phyloP scores from a whole-genome alignment of 2,113 vertebrate species.

The Morone saxatilis region DNA sequence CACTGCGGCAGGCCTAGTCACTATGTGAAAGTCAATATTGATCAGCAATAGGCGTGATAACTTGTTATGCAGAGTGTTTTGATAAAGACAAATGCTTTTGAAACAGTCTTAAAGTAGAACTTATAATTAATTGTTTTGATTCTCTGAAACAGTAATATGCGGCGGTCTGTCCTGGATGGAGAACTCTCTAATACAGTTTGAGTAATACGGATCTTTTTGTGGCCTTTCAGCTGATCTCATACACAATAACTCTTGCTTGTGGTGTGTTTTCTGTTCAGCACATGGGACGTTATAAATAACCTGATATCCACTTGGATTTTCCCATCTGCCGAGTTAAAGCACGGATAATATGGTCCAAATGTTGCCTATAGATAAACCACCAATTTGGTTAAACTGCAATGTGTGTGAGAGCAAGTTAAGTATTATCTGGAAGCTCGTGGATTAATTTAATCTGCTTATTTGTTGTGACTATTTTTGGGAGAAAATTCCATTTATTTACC shows the following conservation, averaged over 20 bases:
- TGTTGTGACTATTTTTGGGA: not conserved
- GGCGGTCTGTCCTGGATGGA: not conserved
- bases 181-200: not conserved
- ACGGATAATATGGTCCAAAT: not conserved
- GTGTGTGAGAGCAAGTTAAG: not conserved
- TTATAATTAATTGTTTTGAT: not conserved
- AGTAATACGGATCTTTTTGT: not conserved
- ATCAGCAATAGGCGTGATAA: no score
- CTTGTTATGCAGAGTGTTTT: not conserved
- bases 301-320: constrained; percentile 31
- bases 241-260: not conserved
- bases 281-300: constrained; percentile 38
- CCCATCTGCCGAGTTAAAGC: not conserved
- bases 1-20: not conserved
- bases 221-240: constrained; percentile 9
- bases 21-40: no score
- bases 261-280: constrained; percentile 29
- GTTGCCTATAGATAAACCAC: not conserved
- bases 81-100: not conserved
- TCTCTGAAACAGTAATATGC: not conserved
- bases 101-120: not conserved
- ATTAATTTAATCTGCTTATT: not conserved
- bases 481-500: not conserved
- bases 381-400: not conserved
- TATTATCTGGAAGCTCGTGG: constrained; percentile 5